Conservation (phyloP, 2,797 vertebrate species). For the Tapirus indicus region DNA sequence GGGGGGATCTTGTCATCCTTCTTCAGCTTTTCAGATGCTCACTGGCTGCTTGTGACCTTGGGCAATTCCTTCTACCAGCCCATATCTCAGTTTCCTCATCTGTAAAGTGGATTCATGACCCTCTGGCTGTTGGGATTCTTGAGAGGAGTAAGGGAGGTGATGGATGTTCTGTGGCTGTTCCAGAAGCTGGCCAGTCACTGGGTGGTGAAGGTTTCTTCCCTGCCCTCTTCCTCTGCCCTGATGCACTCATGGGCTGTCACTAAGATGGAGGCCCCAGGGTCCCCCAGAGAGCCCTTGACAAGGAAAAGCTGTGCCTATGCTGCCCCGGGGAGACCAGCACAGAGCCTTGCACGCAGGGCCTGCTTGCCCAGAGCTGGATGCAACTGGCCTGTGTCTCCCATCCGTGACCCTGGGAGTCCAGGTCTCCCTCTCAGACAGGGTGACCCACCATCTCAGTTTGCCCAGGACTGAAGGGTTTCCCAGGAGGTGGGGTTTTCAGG, state of each 20-base stretch:
- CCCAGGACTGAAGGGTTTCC: not conserved
- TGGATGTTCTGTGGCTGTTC: not conserved
- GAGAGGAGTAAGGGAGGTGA: not conserved
- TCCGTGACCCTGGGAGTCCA: not conserved
- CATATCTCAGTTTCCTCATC: not conserved
- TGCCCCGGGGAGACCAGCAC: not conserved
- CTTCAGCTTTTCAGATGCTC: not conserved
- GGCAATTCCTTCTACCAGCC: not conserved
- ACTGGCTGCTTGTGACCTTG: not conserved
- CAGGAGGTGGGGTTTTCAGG: not conserved
- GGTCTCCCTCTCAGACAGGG: not conserved
- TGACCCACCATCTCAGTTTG: not conserved
- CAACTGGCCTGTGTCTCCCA: not conserved
- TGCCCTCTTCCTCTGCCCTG: not conserved
- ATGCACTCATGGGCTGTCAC: not conserved
- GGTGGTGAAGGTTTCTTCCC: not conserved
- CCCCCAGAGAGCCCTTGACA: not conserved
- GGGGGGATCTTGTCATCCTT: not conserved
- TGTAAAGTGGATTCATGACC: not conserved
- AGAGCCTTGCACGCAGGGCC: not conserved
- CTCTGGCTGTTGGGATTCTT: not conserved
- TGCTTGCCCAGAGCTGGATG: not conserved
- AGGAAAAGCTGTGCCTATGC: not conserved
- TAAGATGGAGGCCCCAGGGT: not conserved
- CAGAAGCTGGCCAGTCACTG: not conserved